Conservation (phyloP, 2,113 vertebrate species). For the Himantopus leucocephalus region DNA sequence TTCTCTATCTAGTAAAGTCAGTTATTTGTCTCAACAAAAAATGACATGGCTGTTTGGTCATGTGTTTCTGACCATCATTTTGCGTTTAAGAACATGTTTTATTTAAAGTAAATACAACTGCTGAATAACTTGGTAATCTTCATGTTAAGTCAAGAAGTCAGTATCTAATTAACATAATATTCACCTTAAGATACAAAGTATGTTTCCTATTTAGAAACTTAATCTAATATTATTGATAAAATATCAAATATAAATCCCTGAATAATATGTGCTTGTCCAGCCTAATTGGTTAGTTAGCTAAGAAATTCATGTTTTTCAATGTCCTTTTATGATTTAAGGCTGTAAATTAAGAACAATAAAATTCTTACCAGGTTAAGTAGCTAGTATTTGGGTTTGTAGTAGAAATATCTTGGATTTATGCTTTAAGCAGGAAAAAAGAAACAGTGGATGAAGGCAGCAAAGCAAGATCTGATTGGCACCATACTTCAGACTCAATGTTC, state of each 20-base stretch:
- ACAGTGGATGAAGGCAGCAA: neutral
- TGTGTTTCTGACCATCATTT: neutral
- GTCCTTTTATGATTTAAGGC: neutral
- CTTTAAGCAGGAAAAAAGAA: neutral
- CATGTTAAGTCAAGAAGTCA: neutral
- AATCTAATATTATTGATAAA: neutral
- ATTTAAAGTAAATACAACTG: neutral
- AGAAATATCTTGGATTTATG: neutral
- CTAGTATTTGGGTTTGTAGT: neutral
- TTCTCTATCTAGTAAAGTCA: neutral
- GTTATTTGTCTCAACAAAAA: neutral
- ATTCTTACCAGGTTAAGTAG: neutral
- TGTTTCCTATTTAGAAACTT: neutral
- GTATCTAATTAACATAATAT: neutral
- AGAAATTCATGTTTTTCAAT: neutral
- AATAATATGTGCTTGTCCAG: neutral
- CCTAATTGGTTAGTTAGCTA: neutral
- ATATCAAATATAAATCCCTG: neutral
- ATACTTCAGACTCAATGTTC: neutral
- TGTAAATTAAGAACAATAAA: neutral
- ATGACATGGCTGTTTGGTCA: neutral
- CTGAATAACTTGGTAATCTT: neutral
- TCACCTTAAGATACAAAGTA: neutral
- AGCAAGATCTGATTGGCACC: neutral
- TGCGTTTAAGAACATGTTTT: neutral